Evolutionary conservation across 2,797 vertebrate species (phyloP), one percentile per base, ranked within the genome.

Genomic region (Falco peregrinus): DNA sequence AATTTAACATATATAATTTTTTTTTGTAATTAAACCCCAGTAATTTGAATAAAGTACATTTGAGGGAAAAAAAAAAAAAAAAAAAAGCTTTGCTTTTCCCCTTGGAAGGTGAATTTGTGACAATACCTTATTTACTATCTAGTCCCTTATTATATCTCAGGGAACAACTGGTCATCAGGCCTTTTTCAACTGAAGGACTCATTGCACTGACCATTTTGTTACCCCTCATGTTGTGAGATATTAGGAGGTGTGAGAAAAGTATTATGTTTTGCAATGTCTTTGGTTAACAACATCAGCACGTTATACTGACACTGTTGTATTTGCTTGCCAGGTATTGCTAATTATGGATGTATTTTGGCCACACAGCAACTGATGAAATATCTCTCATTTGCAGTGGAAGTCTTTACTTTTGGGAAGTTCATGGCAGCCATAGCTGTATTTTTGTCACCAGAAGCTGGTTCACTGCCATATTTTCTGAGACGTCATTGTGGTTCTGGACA

Each of bases 391-490:
- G 20, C 21, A 37, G 24, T 29, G 33, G 16, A 90, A 31, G 21
- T 37, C 21, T 83, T 70, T 60, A 24, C 19, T 77, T 56, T 86
- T 37, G 29, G 43, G 31, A 56, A 77, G 60, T 24, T 37, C 0
- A 0, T 60, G 59, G 35, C 26, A 64, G 31, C 10, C 0, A 0
- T 54, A 89, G 14, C 22, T n/a, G 8, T 43, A 2, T 0, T 9
- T 75, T 90, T 91, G 43, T 87, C 37, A 41, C 22, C 31, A n/a
- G 68, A 61, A 93, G 16, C 41, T 90, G n/a, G 13, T 29, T 75
- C 26, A 28, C 24, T 59, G 48, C 24, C 33, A 2, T n/a, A 2
- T 22, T 65, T 8, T 67, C 11, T 75, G 29, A 77, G 20, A 19
- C 6, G 59, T 33, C 31, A 13, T 22, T 33, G 14, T 82, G 37